phyloP scores from a whole-genome alignment of 2,888 invertebrate genomes.

The Muscina levida region DNA sequence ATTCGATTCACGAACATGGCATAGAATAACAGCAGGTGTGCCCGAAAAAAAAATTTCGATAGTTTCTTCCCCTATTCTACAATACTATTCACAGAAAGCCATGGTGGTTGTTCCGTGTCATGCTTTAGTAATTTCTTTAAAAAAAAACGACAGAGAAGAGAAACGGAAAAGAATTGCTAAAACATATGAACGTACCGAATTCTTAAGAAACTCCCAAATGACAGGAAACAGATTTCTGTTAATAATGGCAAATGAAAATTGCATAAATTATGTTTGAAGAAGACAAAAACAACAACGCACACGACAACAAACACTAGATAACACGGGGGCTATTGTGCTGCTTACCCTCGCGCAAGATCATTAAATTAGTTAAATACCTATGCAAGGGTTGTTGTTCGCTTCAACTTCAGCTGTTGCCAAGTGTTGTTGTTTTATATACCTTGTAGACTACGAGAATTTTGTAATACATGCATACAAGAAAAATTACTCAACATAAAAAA shows the following conservation, averaged over 20 bases:
- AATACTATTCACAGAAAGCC: no score
- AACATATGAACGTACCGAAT: slow-evolving; percentile 53
- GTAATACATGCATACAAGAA: no score
- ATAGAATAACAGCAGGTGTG: background rate
- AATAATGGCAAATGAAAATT: slow-evolving; percentile 37
- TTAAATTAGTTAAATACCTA: background rate
- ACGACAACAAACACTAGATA: slow-evolving; percentile 1
- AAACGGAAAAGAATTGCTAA: slow-evolving; percentile 30
- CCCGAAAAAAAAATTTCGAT: background rate
- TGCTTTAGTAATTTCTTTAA: slow-evolving; percentile 25
- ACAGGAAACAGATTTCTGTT: slow-evolving; percentile 62
- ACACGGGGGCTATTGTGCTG: background rate
- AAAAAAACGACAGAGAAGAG: background rate
- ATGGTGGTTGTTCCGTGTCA: slow-evolving; percentile 51
- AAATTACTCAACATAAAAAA: no score
- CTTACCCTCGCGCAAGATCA: no score
- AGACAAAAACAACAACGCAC: no score
- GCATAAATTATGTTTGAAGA: slow-evolving; percentile 57
- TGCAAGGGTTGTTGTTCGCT: slow-evolving; percentile 42
- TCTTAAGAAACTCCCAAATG: slow-evolving; percentile 36
- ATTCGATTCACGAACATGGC: no score
- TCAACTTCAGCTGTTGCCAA: background rate
- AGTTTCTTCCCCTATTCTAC: background rate
- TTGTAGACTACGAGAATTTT: no score
- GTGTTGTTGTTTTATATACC: slow-evolving; percentile 32